Evolutionary conservation across 2,888 invertebrate genomes (phyloP).

Genomic region (Idaea aversata): DNA sequence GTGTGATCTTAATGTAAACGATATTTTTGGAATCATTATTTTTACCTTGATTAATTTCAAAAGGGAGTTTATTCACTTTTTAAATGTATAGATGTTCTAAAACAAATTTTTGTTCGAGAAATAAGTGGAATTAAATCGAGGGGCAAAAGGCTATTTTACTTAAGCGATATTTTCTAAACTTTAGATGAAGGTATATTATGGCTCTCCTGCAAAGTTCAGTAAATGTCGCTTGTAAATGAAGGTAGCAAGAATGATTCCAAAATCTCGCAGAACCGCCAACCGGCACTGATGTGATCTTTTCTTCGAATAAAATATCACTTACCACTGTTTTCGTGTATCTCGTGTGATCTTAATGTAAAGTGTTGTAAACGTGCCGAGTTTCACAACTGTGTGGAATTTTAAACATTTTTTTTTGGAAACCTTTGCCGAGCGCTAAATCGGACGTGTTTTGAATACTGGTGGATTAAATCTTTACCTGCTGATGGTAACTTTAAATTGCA

Average conservation of each 20-base stretch:
- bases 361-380: slow-evolving; percentile 12
- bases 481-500: neutral
- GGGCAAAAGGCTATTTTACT: too few species aligned
- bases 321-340: slow-evolving; percentile 24
- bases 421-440: neutral
- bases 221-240: too few species aligned
- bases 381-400: neutral
- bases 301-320: slow-evolving; percentile 19
- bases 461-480: neutral
- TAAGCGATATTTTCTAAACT: too few species aligned
- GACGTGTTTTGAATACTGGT: neutral
- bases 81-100: too few species aligned
- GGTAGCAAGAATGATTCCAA: neutral
- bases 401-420: neutral
- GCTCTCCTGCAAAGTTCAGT: too few species aligned
- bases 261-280: neutral
- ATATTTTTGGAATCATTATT: too few species aligned
- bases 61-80: too few species aligned
- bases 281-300: slow-evolving; percentile 24
- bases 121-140: too few species aligned
- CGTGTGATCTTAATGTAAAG: slow-evolving; percentile 18
- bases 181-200: too few species aligned
- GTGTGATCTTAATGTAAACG: slow-evolving; percentile 16
- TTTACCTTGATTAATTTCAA: too few species aligned
- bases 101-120: too few species aligned